These are phyloP conservation scores for Neomorphus geoffroyi DNA, from an alignment of 2,797 vertebrate genomes.

Conservation along the genomic window DNA sequence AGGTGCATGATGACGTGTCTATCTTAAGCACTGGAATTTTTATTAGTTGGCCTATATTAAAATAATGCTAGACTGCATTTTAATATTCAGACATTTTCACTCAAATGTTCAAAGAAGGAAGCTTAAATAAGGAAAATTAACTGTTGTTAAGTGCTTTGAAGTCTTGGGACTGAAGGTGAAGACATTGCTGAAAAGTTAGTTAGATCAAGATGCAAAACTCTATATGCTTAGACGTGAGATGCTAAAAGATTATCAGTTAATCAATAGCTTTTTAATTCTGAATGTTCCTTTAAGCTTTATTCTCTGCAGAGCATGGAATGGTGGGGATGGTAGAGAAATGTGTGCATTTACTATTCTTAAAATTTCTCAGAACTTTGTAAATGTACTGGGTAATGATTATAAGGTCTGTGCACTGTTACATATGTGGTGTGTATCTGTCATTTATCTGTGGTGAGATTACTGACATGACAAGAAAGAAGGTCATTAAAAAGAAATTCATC, in stretches of 20 bases:
- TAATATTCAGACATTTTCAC: neutral
- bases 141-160: neutral
- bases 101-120: neutral
- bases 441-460: slow-evolving; percentile 22
- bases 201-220: neutral
- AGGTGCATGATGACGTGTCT: neutral
- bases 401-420: neutral
- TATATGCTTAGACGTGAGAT: neutral
- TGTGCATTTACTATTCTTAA: neutral
- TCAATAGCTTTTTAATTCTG: neutral
- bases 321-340: neutral
- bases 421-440: neutral
- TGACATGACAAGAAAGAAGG: slow-evolving; percentile 13
- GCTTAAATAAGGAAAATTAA: neutral
- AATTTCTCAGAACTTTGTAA: neutral
- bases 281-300: neutral
- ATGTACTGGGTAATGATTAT: neutral
- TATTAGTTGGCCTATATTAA: neutral
- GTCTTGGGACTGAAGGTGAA: fast-evolving
- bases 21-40: neutral
- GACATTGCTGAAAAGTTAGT: neutral
- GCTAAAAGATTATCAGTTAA: neutral
- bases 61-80: neutral
- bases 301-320: neutral
- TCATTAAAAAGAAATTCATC: slow-evolving; percentile 50